These are phyloP conservation scores for Chaetodon trifasciatus DNA, from an alignment of 2,797 vertebrate genomes.

Conservation along the genomic window DNA sequence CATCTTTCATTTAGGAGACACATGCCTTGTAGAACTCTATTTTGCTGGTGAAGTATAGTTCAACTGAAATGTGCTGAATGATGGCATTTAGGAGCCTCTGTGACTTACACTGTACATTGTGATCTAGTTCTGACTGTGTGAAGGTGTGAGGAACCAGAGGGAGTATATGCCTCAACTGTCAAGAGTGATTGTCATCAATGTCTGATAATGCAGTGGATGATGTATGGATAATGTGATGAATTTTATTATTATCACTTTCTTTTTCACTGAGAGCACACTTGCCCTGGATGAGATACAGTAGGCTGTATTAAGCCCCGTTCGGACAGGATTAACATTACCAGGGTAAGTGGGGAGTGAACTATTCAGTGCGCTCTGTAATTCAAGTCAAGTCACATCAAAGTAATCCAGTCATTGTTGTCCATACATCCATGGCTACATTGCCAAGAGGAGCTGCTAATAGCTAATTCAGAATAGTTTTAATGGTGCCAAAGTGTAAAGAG, in stretches of 20 bases:
- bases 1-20: constrained; percentile 44
- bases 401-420: background rate
- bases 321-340: too few relatives aligned
- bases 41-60: constrained; percentile 10
- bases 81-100: constrained; percentile 20
- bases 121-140: background rate
- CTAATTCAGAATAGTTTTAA: background rate
- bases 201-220: too few relatives aligned
- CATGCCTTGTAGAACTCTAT: background rate
- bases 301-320: background rate
- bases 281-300: background rate
- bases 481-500: background rate
- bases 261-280: background rate
- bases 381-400: constrained; percentile 2
- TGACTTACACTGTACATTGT: background rate
- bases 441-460: background rate
- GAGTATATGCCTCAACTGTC: background rate
- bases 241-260: background rate
- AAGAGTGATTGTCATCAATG: background rate
- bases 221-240: background rate
- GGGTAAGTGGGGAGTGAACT: background rate
- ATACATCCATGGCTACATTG: background rate
- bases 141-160: background rate
- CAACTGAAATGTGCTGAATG: constrained; percentile 22
- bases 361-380: background rate